phyloP scores from a whole-genome alignment of 2,113 vertebrate species.

The Macrotis lagotis region DNA sequence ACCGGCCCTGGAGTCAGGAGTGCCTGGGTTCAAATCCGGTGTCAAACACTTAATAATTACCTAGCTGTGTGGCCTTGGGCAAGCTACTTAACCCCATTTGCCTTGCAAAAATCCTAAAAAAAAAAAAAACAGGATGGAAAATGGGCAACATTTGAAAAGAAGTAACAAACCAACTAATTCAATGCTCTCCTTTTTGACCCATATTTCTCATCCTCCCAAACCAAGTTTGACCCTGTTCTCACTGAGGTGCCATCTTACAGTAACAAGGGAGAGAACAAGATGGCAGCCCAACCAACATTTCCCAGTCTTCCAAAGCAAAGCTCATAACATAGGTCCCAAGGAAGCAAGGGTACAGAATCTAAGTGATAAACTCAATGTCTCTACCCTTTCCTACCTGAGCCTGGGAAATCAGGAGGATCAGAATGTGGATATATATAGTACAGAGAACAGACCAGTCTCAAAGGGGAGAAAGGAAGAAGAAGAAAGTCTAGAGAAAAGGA shows the following conservation, averaged over 20 bases:
- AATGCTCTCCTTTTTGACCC: not conserved
- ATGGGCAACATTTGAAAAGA: not conserved
- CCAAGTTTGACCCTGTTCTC: not conserved
- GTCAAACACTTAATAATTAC: too few species aligned
- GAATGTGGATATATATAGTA: not conserved
- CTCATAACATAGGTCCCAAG: not conserved
- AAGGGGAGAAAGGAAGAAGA: not conserved
- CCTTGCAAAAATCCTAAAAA: too few species aligned
- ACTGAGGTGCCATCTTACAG: not conserved
- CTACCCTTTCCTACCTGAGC: not conserved
- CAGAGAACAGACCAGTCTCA: not conserved
- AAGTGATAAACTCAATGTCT: not conserved
- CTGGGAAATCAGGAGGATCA: not conserved
- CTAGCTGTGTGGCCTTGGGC: too few species aligned
- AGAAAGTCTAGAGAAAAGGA: not conserved
- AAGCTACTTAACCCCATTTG: too few species aligned
- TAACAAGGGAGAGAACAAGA: not conserved
- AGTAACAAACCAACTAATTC: not conserved
- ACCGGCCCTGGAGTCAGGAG: too few species aligned
- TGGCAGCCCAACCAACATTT: not conserved
- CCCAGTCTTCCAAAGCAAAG: not conserved
- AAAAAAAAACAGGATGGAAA: not conserved
- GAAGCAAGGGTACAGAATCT: not conserved
- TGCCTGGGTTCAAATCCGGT: too few species aligned
- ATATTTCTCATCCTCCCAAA: not conserved